Percentiles rank a stretch among this genome's conserved stretches.
Evolutionary conservation across 2,888 invertebrate genomes (phyloP).

Genomic region (Gymnocheta viridis): DNA sequence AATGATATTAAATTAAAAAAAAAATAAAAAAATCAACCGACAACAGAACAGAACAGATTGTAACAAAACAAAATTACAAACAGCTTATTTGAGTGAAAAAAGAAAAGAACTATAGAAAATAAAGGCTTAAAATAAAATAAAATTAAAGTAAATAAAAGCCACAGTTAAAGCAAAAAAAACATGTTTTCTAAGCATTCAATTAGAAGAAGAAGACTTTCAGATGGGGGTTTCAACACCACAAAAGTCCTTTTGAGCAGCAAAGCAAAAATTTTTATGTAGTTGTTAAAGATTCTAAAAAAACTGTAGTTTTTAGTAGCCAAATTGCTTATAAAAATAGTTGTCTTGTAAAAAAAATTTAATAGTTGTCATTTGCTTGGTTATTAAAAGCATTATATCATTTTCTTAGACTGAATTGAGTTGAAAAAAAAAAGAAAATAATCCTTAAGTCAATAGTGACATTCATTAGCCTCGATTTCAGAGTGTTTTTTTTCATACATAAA

Average conservation of each 20-base stretch:
- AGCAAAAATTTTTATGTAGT: background rate
- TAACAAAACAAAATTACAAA: constrained; percentile 22
- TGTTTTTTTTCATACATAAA: background rate
- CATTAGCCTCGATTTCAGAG: constrained; percentile 48
- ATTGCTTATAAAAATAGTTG: background rate
- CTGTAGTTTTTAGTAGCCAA: background rate
- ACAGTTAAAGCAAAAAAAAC: background rate
- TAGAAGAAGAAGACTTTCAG: background rate
- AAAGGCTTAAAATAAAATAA: background rate
- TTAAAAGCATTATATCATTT: background rate
- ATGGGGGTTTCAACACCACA: background rate
- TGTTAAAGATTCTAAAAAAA: background rate
- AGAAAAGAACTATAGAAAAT: background rate
- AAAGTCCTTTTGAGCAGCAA: background rate
- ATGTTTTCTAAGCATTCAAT: background rate
- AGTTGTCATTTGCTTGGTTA: background rate
- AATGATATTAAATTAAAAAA: constrained; percentile 59
- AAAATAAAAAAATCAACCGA: too few relatives aligned
- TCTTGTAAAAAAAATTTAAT: background rate
- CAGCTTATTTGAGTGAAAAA: constrained; percentile 4
- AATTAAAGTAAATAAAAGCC: constrained; percentile 20
- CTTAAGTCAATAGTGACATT: constrained; percentile 43
- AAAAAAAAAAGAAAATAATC: background rate
- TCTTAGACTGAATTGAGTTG: background rate
- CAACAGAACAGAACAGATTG: constrained; percentile 10